Percentiles rank a stretch among this genome's conserved stretches.
Evolutionary conservation across 2,888 invertebrate genomes (phyloP).

Genomic region (Lissocephala sabroskyi): DNA sequence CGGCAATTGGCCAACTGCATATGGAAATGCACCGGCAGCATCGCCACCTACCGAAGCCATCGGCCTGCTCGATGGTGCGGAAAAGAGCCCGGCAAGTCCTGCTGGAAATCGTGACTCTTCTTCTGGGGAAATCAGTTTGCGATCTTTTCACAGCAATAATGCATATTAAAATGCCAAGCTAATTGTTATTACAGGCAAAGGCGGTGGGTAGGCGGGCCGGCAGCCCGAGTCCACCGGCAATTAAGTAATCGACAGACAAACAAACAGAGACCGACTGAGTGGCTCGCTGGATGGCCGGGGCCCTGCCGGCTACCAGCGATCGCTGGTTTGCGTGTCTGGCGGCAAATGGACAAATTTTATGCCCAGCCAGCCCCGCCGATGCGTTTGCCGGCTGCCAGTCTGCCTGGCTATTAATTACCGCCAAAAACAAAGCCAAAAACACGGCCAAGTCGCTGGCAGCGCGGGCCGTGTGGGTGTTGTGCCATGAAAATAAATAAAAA

Average conservation of each 20-base stretch:
- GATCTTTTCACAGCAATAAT: slow-evolving; percentile 59
- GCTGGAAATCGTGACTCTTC: slow-evolving; percentile 38
- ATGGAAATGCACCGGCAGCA: slow-evolving; percentile 5
- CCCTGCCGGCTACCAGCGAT: too few relatives aligned
- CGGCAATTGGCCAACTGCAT: slow-evolving; percentile 28
- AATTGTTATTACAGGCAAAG: slow-evolving; percentile 54
- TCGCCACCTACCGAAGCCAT: background rate
- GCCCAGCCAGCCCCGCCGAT: slow-evolving; percentile 16
- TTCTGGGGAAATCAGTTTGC: slow-evolving; percentile 48
- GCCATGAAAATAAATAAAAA: slow-evolving; percentile 31
- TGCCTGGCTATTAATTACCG: slow-evolving; percentile 49
- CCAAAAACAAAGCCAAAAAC: slow-evolving; percentile 20
- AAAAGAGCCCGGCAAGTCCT: slow-evolving; percentile 16
- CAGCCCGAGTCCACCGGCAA: slow-evolving; percentile 28
- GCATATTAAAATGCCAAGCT: slow-evolving; percentile 66
- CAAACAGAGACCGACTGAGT: slow-evolving; percentile 16
- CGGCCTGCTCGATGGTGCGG: slow-evolving; percentile 12
- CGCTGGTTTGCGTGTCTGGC: slow-evolving; percentile 8
- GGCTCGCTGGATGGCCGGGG: background rate
- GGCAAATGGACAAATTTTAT: slow-evolving; percentile 51
- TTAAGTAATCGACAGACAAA: slow-evolving; percentile 54
- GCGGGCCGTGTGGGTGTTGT: slow-evolving; percentile 1
- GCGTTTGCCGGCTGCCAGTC: slow-evolving; percentile 5
- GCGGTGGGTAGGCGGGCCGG: slow-evolving; percentile 1
- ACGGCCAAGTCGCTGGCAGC: slow-evolving; percentile 31